A percentile compares a stretch with the other conserved stretches of the same genome.
Evolutionary conservation across 2,888 invertebrate species (phyloP).

Genomic region (Agonopterix alstromeriana): DNA sequence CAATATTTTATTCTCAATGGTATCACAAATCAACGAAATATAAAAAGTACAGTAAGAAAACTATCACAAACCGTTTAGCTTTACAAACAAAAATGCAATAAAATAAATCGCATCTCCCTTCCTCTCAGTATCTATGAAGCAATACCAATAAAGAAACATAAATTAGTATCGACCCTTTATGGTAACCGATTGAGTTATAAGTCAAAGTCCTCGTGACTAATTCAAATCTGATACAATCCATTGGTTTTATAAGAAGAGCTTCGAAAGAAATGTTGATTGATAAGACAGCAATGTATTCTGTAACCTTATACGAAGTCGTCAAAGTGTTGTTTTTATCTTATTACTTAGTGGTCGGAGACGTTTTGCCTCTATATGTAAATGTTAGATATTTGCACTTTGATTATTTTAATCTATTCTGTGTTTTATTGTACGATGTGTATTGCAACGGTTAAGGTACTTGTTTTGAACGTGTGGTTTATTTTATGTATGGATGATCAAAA

Average conservation of each 20-base stretch:
- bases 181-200: slow-evolving; percentile 54
- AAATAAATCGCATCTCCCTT: slow-evolving; percentile 11
- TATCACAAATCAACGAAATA: no score
- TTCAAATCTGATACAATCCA: slow-evolving; percentile 49
- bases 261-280: slow-evolving; percentile 37
- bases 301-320: neutral
- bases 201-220: slow-evolving; percentile 46
- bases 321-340: no score
- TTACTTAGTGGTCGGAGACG: neutral
- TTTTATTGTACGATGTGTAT: neutral
- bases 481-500: no score
- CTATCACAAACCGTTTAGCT: neutral
- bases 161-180: slow-evolving; percentile 35
- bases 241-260: slow-evolving; percentile 39
- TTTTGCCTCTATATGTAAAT: neutral
- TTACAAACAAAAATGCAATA: slow-evolving; percentile 4
- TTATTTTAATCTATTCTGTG: neutral
- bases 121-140: slow-evolving; percentile 9
- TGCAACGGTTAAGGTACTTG: no score
- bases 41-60: neutral
- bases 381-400: neutral
- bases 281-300: slow-evolving; percentile 9
- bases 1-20: no score
- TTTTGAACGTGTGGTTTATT: no score
- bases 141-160: slow-evolving; percentile 40